These are phyloP conservation scores for Leptinotarsa juncta DNA, from an alignment of 2,888 invertebrate genomes.

Conservation along the genomic window DNA sequence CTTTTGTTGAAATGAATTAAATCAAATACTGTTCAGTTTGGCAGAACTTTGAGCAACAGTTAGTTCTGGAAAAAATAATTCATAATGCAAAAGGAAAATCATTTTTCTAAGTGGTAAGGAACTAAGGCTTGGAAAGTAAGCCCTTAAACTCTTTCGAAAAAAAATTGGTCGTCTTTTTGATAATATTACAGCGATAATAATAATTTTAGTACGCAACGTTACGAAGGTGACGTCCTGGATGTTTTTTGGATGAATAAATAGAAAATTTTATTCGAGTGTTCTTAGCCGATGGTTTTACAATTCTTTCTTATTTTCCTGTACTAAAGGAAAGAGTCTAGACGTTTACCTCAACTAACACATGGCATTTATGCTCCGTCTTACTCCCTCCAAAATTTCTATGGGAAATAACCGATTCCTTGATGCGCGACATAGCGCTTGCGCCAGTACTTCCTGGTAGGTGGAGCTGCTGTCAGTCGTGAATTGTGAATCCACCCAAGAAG, in stretches of 20 bases:
- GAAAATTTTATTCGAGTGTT: not conserved
- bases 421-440: slow-evolving; percentile 74
- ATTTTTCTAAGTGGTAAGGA: no score
- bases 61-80: no score
- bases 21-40: no score
- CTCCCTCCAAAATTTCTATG: slow-evolving; percentile 27
- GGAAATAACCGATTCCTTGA: slow-evolving; percentile 65
- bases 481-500: slow-evolving; percentile 61
- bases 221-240: no score
- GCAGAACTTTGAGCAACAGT: no score
- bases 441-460: slow-evolving; percentile 58
- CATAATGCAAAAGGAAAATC: no score
- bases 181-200: no score
- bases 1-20: no score
- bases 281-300: not conserved
- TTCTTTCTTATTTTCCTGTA: not conserved
- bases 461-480: slow-evolving; percentile 63
- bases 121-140: no score
- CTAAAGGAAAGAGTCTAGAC: slow-evolving; percentile 12
- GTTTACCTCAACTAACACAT: slow-evolving; percentile 37
- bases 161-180: no score
- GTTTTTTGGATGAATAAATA: not conserved
- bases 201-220: no score
- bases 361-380: slow-evolving; percentile 36
- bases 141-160: no score